A percentile compares a stretch with the other conserved stretches of the same genome.
Evolutionary conservation across 2,113 vertebrate genomes (phyloP).

Genomic region (Semicossyphus pulcher): DNA sequence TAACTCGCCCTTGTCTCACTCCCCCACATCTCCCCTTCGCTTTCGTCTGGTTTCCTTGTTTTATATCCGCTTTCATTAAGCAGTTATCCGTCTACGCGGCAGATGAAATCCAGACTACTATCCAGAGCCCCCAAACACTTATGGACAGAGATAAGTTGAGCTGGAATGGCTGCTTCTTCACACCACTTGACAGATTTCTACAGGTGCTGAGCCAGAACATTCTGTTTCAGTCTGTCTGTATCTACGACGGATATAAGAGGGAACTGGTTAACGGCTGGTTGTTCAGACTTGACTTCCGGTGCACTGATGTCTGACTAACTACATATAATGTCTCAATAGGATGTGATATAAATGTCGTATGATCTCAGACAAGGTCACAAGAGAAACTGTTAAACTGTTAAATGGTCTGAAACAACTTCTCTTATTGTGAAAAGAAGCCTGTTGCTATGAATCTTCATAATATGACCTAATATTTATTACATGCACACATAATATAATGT

Average conservation of each 20-base stretch:
- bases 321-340: background rate
- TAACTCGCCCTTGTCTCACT: background rate
- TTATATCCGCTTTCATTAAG: conserved; percentile 20
- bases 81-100: conserved; percentile 14
- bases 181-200: conserved; percentile 19
- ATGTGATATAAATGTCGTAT: background rate
- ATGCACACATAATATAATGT: too few relatives aligned
- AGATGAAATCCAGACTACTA: conserved; percentile 65
- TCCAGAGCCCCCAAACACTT: conserved; percentile 19
- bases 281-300: background rate
- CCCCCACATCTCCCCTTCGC: conserved; percentile 10
- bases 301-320: background rate
- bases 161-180: conserved; percentile 6
- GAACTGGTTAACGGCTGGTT: conserved; percentile 3
- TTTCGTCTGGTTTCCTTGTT: conserved; percentile 13
- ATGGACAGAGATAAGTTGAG: conserved; percentile 14
- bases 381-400: too few relatives aligned
- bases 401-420: too few relatives aligned
- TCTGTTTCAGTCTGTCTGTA: conserved; percentile 41
- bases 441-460: too few relatives aligned
- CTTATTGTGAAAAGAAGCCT: too few relatives aligned
- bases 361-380: too few relatives aligned
- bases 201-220: conserved; percentile 46
- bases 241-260: conserved; percentile 11
- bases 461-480: too few relatives aligned